phyloP scores from a whole-genome alignment of 2,888 invertebrate species.

The Heliconius cydno region DNA sequence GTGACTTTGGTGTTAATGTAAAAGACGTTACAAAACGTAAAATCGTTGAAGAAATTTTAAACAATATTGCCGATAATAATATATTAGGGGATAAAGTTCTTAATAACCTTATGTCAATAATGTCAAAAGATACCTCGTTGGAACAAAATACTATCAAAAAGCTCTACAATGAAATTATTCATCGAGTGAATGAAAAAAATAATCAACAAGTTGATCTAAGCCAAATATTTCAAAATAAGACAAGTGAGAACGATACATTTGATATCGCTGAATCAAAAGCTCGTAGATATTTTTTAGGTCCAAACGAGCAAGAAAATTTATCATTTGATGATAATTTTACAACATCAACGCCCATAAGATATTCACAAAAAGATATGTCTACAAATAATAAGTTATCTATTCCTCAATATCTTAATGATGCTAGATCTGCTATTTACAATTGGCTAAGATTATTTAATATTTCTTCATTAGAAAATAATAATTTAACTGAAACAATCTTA shows the following conservation, averaged over 20 bases:
- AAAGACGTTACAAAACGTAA: slow-evolving; percentile 13
- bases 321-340: slow-evolving; percentile 20
- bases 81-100: background rate
- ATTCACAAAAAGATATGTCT: background rate
- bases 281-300: background rate
- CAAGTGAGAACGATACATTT: background rate
- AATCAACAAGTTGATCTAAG: background rate
- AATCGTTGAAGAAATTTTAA: slow-evolving; percentile 3
- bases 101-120: slow-evolving; percentile 3
- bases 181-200: background rate
- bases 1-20: background rate
- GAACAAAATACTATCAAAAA: background rate
- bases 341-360: slow-evolving; percentile 26
- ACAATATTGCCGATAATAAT: background rate
- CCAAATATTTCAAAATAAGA: background rate
- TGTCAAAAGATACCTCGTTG: background rate
- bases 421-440: slow-evolving; percentile 27
- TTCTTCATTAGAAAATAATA: slow-evolving; percentile 18
- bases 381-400: background rate
- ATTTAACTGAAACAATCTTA: slow-evolving; percentile 35
- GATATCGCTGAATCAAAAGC: background rate
- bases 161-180: background rate
- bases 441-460: slow-evolving; percentile 36
- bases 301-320: background rate
- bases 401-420: slow-evolving; percentile 21